Base-by-base conservation (phyloP, 2,888 invertebrate genomes). In the Lepeophtheirus nordmannii region DNA sequence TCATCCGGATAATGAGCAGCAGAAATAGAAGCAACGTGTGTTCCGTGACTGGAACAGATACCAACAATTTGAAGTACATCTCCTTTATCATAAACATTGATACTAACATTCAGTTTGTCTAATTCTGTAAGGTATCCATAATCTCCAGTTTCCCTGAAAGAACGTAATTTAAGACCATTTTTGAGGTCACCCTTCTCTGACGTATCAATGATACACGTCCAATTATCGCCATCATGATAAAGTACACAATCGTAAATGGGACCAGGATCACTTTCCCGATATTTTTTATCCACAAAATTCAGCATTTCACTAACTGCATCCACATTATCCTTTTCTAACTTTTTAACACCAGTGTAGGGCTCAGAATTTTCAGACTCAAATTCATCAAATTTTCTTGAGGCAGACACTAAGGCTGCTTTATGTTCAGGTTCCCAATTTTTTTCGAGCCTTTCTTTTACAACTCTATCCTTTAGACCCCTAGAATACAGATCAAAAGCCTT, bases 21-120 rank as follows among this genome's bases (percentile, higher is more conserved):
- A 1, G 96, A 90, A 71, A 98, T 98, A 10, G 91, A 88, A 0
- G 96, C 92, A 7, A 98, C 98, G 76, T 98, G 97, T 0, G 96
- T 96, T 37, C 96, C 98, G 76, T 98, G 98, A 64, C 89, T 85
- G 12, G 93, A 91, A 75, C 90, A 89, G 82, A 92, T 86, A 71
- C 90, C 88, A 66, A 92, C 93, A 62, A 98, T 84, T 78, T 98
- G 96, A 67, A 97, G 77, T 0, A 86, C 80, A 73, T 93, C 85
- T 37, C 97, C 97, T 17, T 86, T 83, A 71, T 92, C 86, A 72
- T 92, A 86, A 58, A 98, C 87, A 74, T 97, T 94, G 67, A 93
- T 83, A 70, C 87, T 87, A 74, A 90, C 80, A n/a, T 89, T 90
- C 73, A 92, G 80, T 74, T 85, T 85, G 74, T 92, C 91, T 69